phyloP scores from a whole-genome alignment of 2,113 vertebrate genomes.

The Seriola quinqueradiata region DNA sequence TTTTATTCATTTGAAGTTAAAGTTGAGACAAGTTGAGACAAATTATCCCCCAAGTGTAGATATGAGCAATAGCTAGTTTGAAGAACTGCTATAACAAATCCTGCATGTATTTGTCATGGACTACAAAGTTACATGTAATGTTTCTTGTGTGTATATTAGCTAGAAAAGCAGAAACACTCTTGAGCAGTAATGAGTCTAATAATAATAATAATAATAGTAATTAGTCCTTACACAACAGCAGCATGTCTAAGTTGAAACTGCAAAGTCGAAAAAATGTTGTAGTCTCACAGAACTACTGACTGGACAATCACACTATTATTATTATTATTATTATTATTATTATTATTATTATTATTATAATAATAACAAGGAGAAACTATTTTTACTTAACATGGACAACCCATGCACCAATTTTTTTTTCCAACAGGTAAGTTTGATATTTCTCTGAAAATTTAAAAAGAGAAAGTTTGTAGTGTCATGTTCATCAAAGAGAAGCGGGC shows the following conservation, averaged over 20 bases:
- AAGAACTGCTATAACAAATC: neutral
- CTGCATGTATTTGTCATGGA: neutral
- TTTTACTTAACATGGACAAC: constrained; percentile 28
- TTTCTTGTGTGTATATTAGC: neutral
- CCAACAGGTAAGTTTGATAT: constrained; percentile 29
- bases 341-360: neutral
- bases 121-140: neutral
- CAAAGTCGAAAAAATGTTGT: neutral
- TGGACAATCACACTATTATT: neutral
- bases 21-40: neutral
- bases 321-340: neutral
- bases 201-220: too few species aligned
- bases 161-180: neutral
- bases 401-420: constrained; percentile 18
- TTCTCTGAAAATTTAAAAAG: constrained; percentile 21
- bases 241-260: neutral
- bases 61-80: too few species aligned
- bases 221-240: neutral
- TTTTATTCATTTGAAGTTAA: constrained; percentile 19
- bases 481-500: constrained; percentile 48
- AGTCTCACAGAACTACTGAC: neutral
- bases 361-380: neutral
- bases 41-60: neutral
- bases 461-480: constrained; percentile 16
- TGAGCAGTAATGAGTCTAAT: too few species aligned